Evolutionary conservation across 2,888 invertebrate species (phyloP).

Genomic region (Halictus ligatus): DNA sequence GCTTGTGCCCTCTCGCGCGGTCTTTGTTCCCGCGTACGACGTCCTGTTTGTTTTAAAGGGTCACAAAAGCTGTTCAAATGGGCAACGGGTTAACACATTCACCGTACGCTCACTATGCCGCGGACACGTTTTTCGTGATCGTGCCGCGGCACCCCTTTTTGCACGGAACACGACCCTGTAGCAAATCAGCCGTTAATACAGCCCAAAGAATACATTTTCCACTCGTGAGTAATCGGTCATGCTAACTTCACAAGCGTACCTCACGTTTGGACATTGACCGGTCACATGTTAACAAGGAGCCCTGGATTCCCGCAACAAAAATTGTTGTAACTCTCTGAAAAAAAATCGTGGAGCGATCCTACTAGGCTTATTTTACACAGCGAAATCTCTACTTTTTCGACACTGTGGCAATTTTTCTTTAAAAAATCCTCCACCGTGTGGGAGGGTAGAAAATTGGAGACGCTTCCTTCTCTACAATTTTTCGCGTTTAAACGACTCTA

Average conservation of each 20-base stretch:
- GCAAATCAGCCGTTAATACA: constrained; percentile 71
- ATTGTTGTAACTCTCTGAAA: too few relatives aligned
- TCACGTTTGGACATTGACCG: neutral
- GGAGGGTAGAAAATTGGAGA: too few relatives aligned
- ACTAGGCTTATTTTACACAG: too few relatives aligned
- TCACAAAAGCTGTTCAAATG: constrained; percentile 79
- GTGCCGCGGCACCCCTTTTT: constrained; percentile 44
- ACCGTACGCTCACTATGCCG: constrained; percentile 69
- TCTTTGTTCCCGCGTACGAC: constrained; percentile 75
- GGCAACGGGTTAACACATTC: constrained; percentile 80
- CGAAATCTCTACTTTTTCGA: too few relatives aligned
- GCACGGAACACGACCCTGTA: constrained; percentile 42
- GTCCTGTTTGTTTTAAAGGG: constrained; percentile 82
- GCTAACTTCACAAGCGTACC: too few relatives aligned
- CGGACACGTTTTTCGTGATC: constrained; percentile 69
- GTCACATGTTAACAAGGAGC: too few relatives aligned
- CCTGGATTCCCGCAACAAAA: too few relatives aligned
- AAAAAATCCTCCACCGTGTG: too few relatives aligned
- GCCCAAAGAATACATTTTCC: constrained; percentile 43
- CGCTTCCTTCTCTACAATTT: too few relatives aligned
- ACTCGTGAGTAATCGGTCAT: constrained; percentile 15
- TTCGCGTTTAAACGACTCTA: too few relatives aligned
- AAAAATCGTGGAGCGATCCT: too few relatives aligned
- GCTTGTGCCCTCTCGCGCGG: constrained; percentile 43
- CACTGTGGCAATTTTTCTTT: too few relatives aligned